These are phyloP conservation scores for Lates japonicus DNA, from an alignment of 2,797 vertebrate genomes.

Conservation along the genomic window DNA sequence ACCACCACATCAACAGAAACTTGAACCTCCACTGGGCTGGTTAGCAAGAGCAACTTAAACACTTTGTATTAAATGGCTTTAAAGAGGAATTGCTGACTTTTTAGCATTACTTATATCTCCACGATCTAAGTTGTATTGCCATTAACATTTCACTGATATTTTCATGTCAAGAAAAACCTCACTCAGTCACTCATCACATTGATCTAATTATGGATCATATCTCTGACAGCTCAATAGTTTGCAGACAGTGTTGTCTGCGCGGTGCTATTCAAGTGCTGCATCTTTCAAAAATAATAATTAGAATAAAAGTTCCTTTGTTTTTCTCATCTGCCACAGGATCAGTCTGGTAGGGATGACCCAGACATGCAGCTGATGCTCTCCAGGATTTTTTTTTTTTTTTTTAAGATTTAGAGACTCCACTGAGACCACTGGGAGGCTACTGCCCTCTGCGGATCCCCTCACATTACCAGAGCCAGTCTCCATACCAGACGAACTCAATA, in stretches of 20 bases:
- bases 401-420: conserved; percentile 58
- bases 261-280: conserved; percentile 12
- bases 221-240: neutral
- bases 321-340: conserved; percentile 41
- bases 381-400: conserved; percentile 51
- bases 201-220: neutral
- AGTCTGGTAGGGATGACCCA: conserved; percentile 51
- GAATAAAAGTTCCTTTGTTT: conserved; percentile 30
- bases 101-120: neutral
- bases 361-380: conserved; percentile 56
- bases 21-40: conserved; percentile 32
- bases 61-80: conserved; percentile 45
- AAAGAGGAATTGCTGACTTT: conserved; percentile 13
- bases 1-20: conserved; percentile 38
- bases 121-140: neutral
- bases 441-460: conserved; percentile 43
- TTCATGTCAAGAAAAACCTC: too few species aligned
- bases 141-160: too few species aligned
- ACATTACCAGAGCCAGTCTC: conserved; percentile 43
- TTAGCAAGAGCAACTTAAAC: conserved; percentile 41
- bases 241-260: neutral
- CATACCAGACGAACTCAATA: conserved; percentile 63
- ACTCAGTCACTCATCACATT: neutral
- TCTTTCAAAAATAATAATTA: conserved; percentile 9
- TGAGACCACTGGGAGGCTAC: conserved; percentile 42